Percentiles rank a stretch among this genome's conserved stretches.
Evolutionary conservation across 1,140 invertebrate genomes (phyloP).

Genomic region (Panagrolaimus sp.): DNA sequence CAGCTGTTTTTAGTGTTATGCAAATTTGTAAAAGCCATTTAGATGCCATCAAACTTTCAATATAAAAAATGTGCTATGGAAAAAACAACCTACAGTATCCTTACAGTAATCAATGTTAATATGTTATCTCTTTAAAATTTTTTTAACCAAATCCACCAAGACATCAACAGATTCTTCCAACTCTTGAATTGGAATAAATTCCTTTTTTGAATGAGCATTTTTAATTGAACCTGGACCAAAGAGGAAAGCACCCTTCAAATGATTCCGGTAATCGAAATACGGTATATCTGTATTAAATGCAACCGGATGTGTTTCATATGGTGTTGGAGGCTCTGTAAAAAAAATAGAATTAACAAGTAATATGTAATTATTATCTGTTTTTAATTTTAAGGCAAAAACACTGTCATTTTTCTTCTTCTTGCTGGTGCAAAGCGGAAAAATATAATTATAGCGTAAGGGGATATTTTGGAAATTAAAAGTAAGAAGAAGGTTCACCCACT

Average conservation of each 20-base stretch:
- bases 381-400: not conserved
- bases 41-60: no score
- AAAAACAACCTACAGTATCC: no score
- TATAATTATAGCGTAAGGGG: no score
- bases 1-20: no score
- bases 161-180: conserved; percentile 36
- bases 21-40: no score
- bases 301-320: conserved; percentile 29
- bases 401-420: not conserved
- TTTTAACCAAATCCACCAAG: conserved; percentile 28
- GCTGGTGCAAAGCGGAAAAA: no score
- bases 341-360: not conserved
- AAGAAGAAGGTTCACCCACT: conserved; percentile 16
- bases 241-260: conserved; percentile 42
- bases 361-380: not conserved
- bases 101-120: not conserved
- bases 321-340: conserved; percentile 38
- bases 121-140: not conserved
- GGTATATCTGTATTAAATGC: conserved; percentile 52
- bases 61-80: no score
- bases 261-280: conserved; percentile 30
- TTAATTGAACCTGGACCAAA: conserved; percentile 51
- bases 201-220: conserved; percentile 43
- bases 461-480: no score
- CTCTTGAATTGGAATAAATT: conserved; percentile 43